phyloP scores from a whole-genome alignment of 1,140 invertebrate species.

The Heliconius hewitsoni region DNA sequence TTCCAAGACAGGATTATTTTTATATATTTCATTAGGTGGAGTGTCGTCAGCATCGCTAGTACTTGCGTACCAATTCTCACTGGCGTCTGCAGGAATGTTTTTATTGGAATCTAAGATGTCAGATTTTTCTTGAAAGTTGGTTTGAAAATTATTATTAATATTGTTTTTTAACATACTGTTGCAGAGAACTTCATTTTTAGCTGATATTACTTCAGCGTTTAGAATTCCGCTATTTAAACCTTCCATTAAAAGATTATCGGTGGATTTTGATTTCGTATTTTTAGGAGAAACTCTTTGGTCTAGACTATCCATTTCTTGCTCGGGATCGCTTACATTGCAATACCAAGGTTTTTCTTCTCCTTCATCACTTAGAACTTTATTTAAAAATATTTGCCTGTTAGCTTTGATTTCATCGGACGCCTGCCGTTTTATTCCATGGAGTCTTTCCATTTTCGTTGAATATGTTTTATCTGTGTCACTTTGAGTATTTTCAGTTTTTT shows the following conservation, averaged over 20 bases:
- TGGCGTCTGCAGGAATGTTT: constrained; percentile 73
- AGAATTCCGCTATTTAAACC: constrained; percentile 57
- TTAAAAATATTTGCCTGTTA: constrained; percentile 71
- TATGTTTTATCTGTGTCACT: constrained; percentile 73
- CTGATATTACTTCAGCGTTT: constrained; percentile 66
- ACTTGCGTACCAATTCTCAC: constrained; percentile 87
- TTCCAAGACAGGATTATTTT: constrained; percentile 88
- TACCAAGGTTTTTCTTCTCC: constrained; percentile 77
- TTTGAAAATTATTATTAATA: constrained; percentile 50
- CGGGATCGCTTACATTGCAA: constrained; percentile 77
- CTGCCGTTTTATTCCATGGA: constrained; percentile 77
- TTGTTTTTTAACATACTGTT: constrained; percentile 63
- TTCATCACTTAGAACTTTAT: constrained; percentile 70
- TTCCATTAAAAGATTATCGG: constrained; percentile 64
- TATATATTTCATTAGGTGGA: constrained; percentile 83
- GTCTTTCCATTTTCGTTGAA: constrained; percentile 75
- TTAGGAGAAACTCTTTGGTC: constrained; percentile 63
- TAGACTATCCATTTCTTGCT: constrained; percentile 71
- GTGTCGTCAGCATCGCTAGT: constrained; percentile 87
- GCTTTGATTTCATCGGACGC: constrained; percentile 74
- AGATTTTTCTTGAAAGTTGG: constrained; percentile 62
- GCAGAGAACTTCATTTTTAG: constrained; percentile 74
- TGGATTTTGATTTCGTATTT: constrained; percentile 67
- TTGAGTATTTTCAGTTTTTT: constrained; percentile 75
- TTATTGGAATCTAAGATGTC: constrained; percentile 68